Conservation (phyloP, 1,140 invertebrate genomes). For the Pogonus chalceus region DNA sequence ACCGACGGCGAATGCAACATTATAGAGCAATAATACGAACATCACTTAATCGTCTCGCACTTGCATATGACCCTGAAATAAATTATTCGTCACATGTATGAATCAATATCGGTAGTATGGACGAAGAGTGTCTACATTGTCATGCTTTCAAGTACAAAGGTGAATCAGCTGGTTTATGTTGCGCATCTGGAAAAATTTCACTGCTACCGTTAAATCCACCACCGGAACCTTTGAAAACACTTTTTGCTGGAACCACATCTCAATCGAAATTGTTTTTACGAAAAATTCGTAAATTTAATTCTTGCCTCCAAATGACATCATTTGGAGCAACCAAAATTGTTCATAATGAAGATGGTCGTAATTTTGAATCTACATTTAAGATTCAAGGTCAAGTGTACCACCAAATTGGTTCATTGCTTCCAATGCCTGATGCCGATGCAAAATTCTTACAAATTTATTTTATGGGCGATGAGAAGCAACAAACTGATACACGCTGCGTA, state of each 20-base stretch:
- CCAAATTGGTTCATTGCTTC: conserved; percentile 27
- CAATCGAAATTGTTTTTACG: conserved; percentile 30
- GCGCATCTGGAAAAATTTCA: conserved; percentile 18
- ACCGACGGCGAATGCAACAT: conserved; percentile 2
- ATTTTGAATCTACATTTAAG: too few relatives aligned
- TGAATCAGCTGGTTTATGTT: conserved; percentile 21
- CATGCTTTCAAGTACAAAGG: background rate
- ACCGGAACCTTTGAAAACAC: conserved; percentile 20
- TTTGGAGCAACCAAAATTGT: conserved; percentile 30
- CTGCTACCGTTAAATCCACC: conserved; percentile 13
- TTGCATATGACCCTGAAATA: background rate
- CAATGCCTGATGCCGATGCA: conserved; percentile 13
- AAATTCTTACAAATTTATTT: conserved; percentile 34
- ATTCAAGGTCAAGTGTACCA: conserved; percentile 28
- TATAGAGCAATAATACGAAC: conserved; percentile 1
- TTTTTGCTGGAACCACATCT: conserved; percentile 12
- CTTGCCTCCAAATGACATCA: conserved; percentile 34
- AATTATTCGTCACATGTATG: background rate
- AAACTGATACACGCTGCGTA: conserved; percentile 21
- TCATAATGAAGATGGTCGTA: conserved; percentile 8
- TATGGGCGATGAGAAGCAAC: conserved; percentile 34
- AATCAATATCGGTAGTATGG: conserved; percentile 4
- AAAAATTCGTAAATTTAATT: conserved; percentile 34
- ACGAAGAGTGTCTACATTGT: conserved; percentile 9
- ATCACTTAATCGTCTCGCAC: conserved; percentile 4